These are phyloP conservation scores for Phaedon cochleariae DNA, from an alignment of 2,888 invertebrate genomes.

Conservation along the genomic window DNA sequence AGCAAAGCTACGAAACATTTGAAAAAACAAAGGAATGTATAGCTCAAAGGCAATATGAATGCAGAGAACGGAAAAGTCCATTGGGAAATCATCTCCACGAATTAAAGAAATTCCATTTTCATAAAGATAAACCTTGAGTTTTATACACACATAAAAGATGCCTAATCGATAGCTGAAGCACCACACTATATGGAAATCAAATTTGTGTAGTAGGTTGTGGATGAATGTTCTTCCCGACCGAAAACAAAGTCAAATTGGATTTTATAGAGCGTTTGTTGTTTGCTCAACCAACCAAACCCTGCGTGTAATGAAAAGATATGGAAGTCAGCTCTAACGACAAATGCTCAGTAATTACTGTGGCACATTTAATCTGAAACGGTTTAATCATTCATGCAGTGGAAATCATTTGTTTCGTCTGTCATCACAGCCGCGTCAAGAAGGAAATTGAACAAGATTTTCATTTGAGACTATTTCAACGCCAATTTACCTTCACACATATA, in stretches of 20 bases:
- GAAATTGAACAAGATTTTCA: too few relatives aligned
- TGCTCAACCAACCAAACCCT: background rate
- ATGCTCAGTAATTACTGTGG: background rate
- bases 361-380: background rate
- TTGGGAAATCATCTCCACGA: slow-evolving; percentile 6
- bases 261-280: background rate
- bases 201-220: background rate
- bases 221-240: background rate
- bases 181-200: background rate
- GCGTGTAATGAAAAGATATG: background rate
- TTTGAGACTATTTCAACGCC: too few relatives aligned
- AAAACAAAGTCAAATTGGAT: background rate
- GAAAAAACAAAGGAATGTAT: too few relatives aligned
- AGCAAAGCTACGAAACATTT: too few relatives aligned
- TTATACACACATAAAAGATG: background rate
- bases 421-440: too few relatives aligned
- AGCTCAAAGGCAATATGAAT: too few relatives aligned
- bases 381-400: background rate
- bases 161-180: background rate
- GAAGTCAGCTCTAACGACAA: background rate
- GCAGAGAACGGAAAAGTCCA: slow-evolving; percentile 5
- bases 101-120: background rate
- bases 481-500: too few relatives aligned
- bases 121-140: too few relatives aligned
- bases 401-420: background rate